These are phyloP conservation scores for Acanthornis magna DNA, from an alignment of 2,797 vertebrate species.

Conservation along the genomic window DNA sequence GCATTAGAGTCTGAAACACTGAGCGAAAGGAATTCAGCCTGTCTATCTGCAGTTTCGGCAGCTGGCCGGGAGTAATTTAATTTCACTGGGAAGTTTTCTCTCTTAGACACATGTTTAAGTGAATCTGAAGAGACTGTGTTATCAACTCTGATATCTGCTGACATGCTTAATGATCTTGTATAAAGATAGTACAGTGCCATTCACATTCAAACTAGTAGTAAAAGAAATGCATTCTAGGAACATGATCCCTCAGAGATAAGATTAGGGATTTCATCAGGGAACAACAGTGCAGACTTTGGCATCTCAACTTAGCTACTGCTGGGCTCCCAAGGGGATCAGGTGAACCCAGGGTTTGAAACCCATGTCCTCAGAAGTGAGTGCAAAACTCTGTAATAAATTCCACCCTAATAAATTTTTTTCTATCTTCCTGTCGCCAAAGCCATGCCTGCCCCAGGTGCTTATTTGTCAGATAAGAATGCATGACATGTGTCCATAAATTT, in stretches of 20 bases:
- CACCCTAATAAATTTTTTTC: neutral
- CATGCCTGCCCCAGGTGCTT: neutral
- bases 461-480: neutral
- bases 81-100: neutral
- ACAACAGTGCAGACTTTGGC: neutral
- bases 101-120: neutral
- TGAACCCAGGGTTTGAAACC: neutral
- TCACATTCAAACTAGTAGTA: neutral
- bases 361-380: neutral
- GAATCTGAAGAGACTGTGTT: neutral
- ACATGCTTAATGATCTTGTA: neutral
- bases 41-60: neutral
- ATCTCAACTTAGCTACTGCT: fast-evolving
- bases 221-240: neutral
- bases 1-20: neutral
- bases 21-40: neutral
- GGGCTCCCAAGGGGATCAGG: neutral
- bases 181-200: neutral
- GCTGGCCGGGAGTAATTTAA: neutral
- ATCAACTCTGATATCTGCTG: neutral
- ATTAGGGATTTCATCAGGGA: neutral
- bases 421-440: neutral
- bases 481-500: neutral
- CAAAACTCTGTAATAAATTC: neutral
- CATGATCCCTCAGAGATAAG: neutral